These are phyloP conservation scores for Philaenus spumarius DNA, from an alignment of 1,140 invertebrate genomes.

Conservation along the genomic window DNA sequence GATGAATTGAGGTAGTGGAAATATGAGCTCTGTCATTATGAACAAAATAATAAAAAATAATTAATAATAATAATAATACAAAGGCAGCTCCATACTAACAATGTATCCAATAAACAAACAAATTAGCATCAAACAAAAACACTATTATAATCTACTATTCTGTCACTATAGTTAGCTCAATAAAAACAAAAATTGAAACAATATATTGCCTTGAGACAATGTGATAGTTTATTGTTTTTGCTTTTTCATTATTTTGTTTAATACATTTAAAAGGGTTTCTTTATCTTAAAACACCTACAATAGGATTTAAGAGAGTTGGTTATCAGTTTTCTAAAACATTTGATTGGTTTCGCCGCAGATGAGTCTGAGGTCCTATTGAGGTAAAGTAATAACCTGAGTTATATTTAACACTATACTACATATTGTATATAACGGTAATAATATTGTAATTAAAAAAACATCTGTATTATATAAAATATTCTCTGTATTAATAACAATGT, in stretches of 20 bases:
- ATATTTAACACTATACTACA: conserved; percentile 5
- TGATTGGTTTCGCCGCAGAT: background rate
- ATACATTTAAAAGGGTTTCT: too few relatives aligned
- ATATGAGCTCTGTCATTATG: conserved; percentile 4
- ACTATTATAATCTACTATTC: conserved; percentile 18
- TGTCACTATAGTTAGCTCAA: conserved; percentile 15
- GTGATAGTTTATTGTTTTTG: background rate
- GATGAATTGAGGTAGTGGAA: conserved; percentile 9
- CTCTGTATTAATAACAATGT: conserved; percentile 16
- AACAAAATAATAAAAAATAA: conserved; percentile 10
- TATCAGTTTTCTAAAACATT: too few relatives aligned
- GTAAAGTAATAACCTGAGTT: conserved; percentile 9
- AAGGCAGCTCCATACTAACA: conserved; percentile 1
- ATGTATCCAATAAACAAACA: conserved; percentile 1
- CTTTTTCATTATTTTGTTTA: too few relatives aligned
- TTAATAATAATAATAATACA: conserved; percentile 2
- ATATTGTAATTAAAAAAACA: conserved; percentile 14
- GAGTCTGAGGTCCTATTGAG: background rate
- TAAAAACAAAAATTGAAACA: conserved; percentile 14
- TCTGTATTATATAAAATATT: conserved; percentile 15
- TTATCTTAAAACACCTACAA: too few relatives aligned
- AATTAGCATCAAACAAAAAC: conserved; percentile 9
- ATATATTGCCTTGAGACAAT: conserved; percentile 13
- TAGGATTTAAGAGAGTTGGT: too few relatives aligned
- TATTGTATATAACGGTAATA: conserved; percentile 12